These are phyloP conservation scores for Psittacula derbiana DNA, from an alignment of 2,797 vertebrate species.

Conservation along the genomic window DNA sequence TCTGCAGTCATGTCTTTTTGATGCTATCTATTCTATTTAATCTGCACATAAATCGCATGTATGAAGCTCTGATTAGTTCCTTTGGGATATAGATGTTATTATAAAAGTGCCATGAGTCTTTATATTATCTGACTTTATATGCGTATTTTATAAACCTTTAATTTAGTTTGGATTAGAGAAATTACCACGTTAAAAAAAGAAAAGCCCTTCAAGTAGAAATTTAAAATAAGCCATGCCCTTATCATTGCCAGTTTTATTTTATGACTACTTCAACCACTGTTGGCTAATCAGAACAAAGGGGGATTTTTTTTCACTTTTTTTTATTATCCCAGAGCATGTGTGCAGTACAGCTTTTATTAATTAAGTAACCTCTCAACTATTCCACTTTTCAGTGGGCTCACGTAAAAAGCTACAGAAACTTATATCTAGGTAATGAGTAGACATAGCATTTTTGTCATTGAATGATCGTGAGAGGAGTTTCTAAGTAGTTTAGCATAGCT, in stretches of 20 bases:
- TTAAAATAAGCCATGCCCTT: background rate
- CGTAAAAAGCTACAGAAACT: background rate
- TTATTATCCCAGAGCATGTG: background rate
- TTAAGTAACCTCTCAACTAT: constrained; percentile 28
- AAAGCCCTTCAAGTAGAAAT: background rate
- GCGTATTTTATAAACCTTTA: background rate
- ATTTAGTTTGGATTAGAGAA: background rate
- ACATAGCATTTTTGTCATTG: background rate
- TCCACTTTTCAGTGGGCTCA: background rate
- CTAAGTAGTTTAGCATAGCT: background rate
- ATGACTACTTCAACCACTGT: constrained; percentile 57
- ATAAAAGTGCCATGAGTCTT: background rate
- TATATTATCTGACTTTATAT: background rate
- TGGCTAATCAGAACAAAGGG: background rate
- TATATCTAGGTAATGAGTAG: background rate
- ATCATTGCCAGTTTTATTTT: constrained; percentile 60
- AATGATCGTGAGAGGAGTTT: background rate
- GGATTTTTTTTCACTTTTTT: background rate
- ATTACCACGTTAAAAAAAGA: background rate
- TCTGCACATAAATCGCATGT: background rate
- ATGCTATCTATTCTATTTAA: background rate
- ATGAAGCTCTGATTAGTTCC: background rate
- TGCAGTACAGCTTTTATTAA: background rate
- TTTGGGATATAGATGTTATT: background rate
- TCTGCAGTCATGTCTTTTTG: background rate